Base-by-base conservation (phyloP, 2,797 vertebrate genomes). In the Ctenopoma multispine region DNA sequence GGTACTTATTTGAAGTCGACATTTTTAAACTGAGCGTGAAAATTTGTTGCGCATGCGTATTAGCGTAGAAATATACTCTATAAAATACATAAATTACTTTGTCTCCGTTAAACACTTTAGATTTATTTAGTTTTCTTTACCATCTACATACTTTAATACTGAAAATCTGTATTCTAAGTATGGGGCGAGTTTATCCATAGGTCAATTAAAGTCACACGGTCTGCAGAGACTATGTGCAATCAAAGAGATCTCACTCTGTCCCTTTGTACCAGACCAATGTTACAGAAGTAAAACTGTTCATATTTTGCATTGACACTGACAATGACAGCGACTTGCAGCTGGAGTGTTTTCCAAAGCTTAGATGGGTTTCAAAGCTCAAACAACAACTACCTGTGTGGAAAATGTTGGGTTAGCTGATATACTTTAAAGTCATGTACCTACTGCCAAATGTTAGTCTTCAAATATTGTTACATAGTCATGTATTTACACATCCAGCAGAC, bases 211-310 rank as follows among this genome's bases (percentile, higher is more conserved):
- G 21, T 55, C 23, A 41, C 48, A 36, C 1, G 13, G 23, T 44
- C 4, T 61, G 38, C 54, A 66, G 47, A 72, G 55, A 62, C 12
- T 27, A n/a, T 29, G 17, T 49, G 6, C 8, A 73, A 20, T 29
- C 14, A 63, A 54, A 50, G 21, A 64, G 29, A 17, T 46, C 36
- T 31, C 48, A 12, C 21, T 55, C 17, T 23, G 29, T 23, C 5
- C 41, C 47, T 4, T 29, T 72, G 38, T 38, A 13, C 11, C 0
- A 20, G 57, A 12, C 14, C 58, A 40, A 43, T 51, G 63, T 59
- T 69, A 41, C 55, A 17, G 63, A 81, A 79, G 63, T 79, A 65
- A 63, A 73, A 15, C 50, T 81, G 63, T 73, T 80, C 57, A 72
- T 56, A 18, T 46, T 57, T 24, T 31, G 13, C 53, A 54, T n/a